Evolutionary conservation across 2,797 vertebrate species (phyloP), one percentile per base, ranked within the genome.

Genomic region (Muscicapa striata): DNA sequence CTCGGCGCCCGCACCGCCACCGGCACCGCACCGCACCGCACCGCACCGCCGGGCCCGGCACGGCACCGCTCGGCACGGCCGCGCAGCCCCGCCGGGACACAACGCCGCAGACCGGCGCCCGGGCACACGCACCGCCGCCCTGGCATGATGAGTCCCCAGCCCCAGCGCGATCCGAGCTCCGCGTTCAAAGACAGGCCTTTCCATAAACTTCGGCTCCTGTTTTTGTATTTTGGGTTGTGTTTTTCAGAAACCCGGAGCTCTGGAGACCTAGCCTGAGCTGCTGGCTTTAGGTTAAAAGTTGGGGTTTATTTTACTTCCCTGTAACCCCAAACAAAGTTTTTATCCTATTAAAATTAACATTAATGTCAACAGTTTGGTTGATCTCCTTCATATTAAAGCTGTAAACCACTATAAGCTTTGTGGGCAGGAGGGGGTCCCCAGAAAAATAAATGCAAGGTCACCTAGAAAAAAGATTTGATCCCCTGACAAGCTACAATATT

Each of bases 91-190:
- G 84, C 75, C 90, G 87, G 85, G 69, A 74, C 52, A 84, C 90
- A 57, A 29, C 78, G 92, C 89, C 69, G 91, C 91, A 82, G 77
- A 40, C 91, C 82, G 87, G 55, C 86, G 69, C 57, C 84, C 68
- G 30, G 90, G 72, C 90, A 87, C 89, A 90, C 85, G 82, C 90
- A 86, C 95, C 87, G 87, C 94, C 92, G 62, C 96, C 89, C 95
- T 67, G 95, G 41, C 94, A 89, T 75, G 57, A 74, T 73, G 90
- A 61, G 81, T 82, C 80, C 70, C 73, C 66, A 13, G 80, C 91
- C 86, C 88, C 75, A 8, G 14, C 49, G 54, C 82, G 18, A 23
- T 69, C 93, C 96, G 93, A 93, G 94, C 95, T 83, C 51, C 93
- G 92, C 96, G 61, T 63, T 38, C 13, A 64, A 58, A 34, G 30